Conservation (phyloP, 2,888 invertebrate genomes). For the Corbicula japonica region DNA sequence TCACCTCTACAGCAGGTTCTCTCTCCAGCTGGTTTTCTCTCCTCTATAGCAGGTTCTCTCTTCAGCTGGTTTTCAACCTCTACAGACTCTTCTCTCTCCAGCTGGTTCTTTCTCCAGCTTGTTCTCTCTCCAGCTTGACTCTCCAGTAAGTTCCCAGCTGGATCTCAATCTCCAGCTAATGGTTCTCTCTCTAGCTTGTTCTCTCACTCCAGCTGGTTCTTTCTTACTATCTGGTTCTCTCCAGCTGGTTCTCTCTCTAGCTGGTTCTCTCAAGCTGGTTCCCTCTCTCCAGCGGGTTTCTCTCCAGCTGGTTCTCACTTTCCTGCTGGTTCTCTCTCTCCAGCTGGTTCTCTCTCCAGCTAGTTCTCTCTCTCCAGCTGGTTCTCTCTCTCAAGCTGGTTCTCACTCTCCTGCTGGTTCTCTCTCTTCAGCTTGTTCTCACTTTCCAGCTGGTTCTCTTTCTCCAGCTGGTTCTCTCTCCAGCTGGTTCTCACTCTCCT, state of each 20-base stretch:
- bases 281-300: neutral
- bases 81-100: neutral
- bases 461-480: neutral
- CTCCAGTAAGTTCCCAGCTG: too few species aligned
- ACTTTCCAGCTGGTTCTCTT: neutral
- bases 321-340: neutral
- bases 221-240: neutral
- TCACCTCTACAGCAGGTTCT: too few species aligned
- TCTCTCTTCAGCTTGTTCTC: neutral
- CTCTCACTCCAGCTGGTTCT: neutral
- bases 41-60: neutral
- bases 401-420: neutral
- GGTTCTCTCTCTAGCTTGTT: too few species aligned
- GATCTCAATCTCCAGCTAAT: too few species aligned
- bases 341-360: neutral
- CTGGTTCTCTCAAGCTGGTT: neutral
- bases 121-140: too few species aligned
- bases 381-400: too few species aligned
- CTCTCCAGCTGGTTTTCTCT: neutral
- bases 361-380: too few species aligned
- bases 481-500: neutral
- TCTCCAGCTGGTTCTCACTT: neutral
- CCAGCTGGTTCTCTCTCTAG: neutral
- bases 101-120: too few species aligned
- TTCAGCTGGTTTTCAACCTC: neutral